Evolutionary conservation across 2,888 invertebrate genomes (phyloP).

Genomic region (Agonum fuliginosum): DNA sequence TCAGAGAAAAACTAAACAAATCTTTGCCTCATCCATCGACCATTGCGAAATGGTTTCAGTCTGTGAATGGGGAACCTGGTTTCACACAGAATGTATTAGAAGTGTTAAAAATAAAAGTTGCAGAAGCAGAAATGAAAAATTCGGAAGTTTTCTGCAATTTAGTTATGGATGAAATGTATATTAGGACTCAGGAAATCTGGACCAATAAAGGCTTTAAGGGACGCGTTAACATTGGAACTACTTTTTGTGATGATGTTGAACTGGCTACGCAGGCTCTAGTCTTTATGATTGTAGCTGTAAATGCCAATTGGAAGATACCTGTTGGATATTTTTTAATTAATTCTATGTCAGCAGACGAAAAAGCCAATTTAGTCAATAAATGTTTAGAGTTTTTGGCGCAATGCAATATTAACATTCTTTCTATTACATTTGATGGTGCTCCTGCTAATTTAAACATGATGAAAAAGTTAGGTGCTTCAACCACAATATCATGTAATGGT

Average conservation of each 20-base stretch:
- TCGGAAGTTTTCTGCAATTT: conserved; percentile 62
- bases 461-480: conserved; percentile 44
- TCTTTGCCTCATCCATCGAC: conserved; percentile 59
- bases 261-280: conserved; percentile 64
- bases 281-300: conserved; percentile 65
- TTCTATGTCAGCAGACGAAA: conserved; percentile 63
- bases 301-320: conserved; percentile 66
- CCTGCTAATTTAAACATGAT: conserved; percentile 51
- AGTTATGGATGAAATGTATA: conserved; percentile 64
- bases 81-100: conserved; percentile 63
- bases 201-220: conserved; percentile 60
- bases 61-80: conserved; percentile 62
- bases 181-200: conserved; percentile 62
- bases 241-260: conserved; percentile 6
- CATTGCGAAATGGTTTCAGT: conserved; percentile 62
- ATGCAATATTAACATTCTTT: conserved; percentile 29
- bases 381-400: conserved; percentile 43
- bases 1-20: conserved; percentile 57
- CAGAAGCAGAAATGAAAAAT: conserved; percentile 8
- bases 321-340: conserved; percentile 66
- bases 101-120: conserved; percentile 60
- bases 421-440: conserved; percentile 60
- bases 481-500: conserved; percentile 22
- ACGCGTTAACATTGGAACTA: no score
- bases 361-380: conserved; percentile 49